These are phyloP conservation scores for Chiridota heheva DNA, from an alignment of 35 echinoderm and acorn worm genomes.

Conservation along the genomic window DNA sequence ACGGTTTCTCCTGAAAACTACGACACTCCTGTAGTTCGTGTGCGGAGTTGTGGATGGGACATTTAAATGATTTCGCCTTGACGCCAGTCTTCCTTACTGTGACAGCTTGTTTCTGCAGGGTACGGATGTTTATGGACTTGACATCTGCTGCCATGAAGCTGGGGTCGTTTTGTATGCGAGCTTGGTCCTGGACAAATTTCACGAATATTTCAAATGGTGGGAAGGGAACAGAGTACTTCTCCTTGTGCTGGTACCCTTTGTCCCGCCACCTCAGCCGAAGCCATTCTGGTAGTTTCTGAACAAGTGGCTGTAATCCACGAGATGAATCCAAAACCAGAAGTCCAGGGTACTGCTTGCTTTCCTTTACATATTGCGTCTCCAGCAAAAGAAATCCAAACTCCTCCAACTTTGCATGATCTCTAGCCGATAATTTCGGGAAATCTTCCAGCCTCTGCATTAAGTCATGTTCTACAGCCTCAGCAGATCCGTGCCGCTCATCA, in stretches of 20 bases:
- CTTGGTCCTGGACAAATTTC: constrained; percentile 59
- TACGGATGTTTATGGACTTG: neutral
- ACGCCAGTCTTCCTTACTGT: constrained; percentile 44
- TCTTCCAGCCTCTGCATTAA: constrained; percentile 52
- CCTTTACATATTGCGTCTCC: constrained; percentile 32
- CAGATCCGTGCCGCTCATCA: constrained; percentile 59
- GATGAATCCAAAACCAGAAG: constrained; percentile 37
- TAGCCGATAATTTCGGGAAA: constrained; percentile 30
- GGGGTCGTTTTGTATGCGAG: constrained; percentile 41
- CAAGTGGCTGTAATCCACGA: constrained; percentile 34
- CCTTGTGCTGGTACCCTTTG: constrained; percentile 19
- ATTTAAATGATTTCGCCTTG: constrained; percentile 22
- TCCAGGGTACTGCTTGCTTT: constrained; percentile 9
- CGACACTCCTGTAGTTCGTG: constrained; percentile 40
- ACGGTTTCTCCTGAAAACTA: constrained; percentile 25
- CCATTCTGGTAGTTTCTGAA: constrained; percentile 50
- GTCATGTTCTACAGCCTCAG: constrained; percentile 66
- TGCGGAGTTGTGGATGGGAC: constrained; percentile 51
- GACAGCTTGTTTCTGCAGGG: constrained; percentile 32
- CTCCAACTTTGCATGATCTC: constrained; percentile 25
- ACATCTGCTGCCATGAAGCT: constrained; percentile 31
- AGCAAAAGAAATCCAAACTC: constrained; percentile 28
- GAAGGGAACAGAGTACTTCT: constrained; percentile 3
- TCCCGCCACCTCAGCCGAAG: constrained; percentile 13
- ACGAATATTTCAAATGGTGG: constrained; percentile 63